Base-by-base conservation (phyloP, 1,140 invertebrate genomes). In the Musca vetustissima region DNA sequence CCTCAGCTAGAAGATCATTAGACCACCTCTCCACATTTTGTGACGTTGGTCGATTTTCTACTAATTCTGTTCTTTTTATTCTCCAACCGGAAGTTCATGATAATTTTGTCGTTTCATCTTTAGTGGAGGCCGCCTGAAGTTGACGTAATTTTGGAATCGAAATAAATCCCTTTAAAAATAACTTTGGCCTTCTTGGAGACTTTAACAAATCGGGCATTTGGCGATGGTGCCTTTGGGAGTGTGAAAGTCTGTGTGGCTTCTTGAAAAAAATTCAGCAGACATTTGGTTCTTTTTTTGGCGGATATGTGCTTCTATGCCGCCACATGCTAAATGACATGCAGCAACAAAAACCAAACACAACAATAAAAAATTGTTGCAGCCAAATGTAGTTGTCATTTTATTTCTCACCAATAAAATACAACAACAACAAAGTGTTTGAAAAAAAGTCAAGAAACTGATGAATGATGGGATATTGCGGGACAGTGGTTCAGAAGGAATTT, bases 221-320 rank as follows among this genome's bases (percentile, higher is more conserved):
- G 13, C 2, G 28, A 28, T 28, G 28, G 28, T 28, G 28, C 8
- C 8, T 28, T 28, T 28, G 28, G 28, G 11, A 43, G 36, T 43
- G 36, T 13, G n/a, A n/a, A n/a, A n/a, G n/a, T 13, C 36, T 43
- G 4, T 43, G 28, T 36, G 57, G 11, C 11, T 19, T 43, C 19
- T 61, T 36, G 25, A 4, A n/a, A n/a, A n/a, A n/a, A n/a, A n/a
- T n/a, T n/a, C n/a, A n/a, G n/a, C n/a, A n/a, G n/a, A n/a, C n/a
- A n/a, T n/a, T n/a, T n/a, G n/a, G n/a, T 22, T 53, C n/a, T n/a
- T 32, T 28, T 61, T 61, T 61, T 28, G 57, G 19, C 57, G 57
- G 57, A 61, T 61, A 61, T 61, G 57, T 61, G 57, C 57, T 61
- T 61, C 57, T 32, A 61, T 61, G 57, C 57, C 57, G 57, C 57